A percentile compares a stretch with the other conserved stretches of the same genome.
Evolutionary conservation across 2,113 vertebrate species (phyloP).

Genomic region (Mobula birostris): DNA sequence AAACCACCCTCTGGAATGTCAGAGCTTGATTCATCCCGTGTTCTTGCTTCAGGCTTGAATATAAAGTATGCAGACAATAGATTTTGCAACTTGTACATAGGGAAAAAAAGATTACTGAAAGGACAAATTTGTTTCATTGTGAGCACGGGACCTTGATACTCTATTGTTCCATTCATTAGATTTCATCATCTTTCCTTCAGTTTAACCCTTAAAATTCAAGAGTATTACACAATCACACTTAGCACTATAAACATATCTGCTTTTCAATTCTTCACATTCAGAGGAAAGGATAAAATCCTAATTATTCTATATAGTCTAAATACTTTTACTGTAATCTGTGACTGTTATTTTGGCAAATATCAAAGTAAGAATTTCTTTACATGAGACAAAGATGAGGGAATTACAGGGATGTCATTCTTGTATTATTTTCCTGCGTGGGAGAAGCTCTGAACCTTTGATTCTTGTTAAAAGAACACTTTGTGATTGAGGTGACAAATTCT

Average conservation of each 20-base stretch:
- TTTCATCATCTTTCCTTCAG: neutral
- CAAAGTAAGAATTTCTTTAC: neutral
- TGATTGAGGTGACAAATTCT: neutral
- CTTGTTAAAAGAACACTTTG: neutral
- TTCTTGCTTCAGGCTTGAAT: conserved; percentile 10
- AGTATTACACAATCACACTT: neutral
- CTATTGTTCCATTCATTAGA: neutral
- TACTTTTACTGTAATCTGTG: neutral
- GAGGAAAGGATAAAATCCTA: neutral
- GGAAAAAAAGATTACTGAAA: neutral
- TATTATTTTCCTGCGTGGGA: neutral
- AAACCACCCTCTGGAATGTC: too few species aligned
- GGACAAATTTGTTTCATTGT: neutral
- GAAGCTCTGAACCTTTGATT: neutral
- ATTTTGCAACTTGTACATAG: neutral
- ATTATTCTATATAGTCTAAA: neutral
- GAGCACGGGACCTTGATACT: neutral
- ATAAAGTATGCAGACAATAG: neutral
- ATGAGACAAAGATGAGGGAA: neutral
- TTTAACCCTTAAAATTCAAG: conserved; percentile 10
- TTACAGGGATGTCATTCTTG: neutral
- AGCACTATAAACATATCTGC: neutral
- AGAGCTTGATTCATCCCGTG: neutral
- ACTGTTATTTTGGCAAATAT: neutral
- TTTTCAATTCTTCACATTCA: neutral